These are phyloP conservation scores for Elymnias hypermnestra DNA, from an alignment of 1,140 invertebrate species.

Conservation along the genomic window DNA sequence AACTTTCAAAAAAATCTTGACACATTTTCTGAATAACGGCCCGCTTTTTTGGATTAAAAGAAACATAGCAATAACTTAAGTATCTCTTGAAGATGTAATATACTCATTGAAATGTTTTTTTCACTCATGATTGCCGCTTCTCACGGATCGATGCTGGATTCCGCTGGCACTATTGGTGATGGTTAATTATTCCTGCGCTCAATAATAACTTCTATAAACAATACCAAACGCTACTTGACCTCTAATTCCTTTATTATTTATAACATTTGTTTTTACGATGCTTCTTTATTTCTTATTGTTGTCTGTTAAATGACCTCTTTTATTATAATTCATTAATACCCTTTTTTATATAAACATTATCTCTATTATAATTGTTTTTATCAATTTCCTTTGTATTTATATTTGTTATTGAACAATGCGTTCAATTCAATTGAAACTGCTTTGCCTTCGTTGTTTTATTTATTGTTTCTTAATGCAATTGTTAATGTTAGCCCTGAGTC, in stretches of 20 bases:
- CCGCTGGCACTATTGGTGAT: slow-evolving; percentile 70
- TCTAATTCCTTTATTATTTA: too few relatives aligned
- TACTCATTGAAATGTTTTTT: slow-evolving; percentile 74
- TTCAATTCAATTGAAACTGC: too few relatives aligned
- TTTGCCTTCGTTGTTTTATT: background rate
- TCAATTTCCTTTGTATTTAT: too few relatives aligned
- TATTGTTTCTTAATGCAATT: background rate
- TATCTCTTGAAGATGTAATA: slow-evolving; percentile 31
- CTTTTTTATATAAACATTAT: background rate
- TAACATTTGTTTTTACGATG: too few relatives aligned
- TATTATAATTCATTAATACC: background rate
- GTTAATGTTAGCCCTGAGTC: slow-evolving; percentile 73
- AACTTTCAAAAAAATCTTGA: slow-evolving; percentile 76
- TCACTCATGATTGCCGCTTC: slow-evolving; percentile 77
- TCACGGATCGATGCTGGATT: slow-evolving; percentile 69
- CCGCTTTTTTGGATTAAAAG: slow-evolving; percentile 37
- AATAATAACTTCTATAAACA: slow-evolving; percentile 19
- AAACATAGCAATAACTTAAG: slow-evolving; percentile 25
- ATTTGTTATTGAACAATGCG: too few relatives aligned
- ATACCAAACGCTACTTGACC: slow-evolving; percentile 58
- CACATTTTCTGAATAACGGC: slow-evolving; percentile 73
- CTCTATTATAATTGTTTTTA: background rate
- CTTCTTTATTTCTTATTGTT: too few relatives aligned
- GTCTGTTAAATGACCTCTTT: background rate
- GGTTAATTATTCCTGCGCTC: slow-evolving; percentile 29